Evolutionary conservation across 2,888 invertebrate genomes (phyloP), one percentile per base, ranked within the genome.

Genomic region (Hypsopygia costalis): DNA sequence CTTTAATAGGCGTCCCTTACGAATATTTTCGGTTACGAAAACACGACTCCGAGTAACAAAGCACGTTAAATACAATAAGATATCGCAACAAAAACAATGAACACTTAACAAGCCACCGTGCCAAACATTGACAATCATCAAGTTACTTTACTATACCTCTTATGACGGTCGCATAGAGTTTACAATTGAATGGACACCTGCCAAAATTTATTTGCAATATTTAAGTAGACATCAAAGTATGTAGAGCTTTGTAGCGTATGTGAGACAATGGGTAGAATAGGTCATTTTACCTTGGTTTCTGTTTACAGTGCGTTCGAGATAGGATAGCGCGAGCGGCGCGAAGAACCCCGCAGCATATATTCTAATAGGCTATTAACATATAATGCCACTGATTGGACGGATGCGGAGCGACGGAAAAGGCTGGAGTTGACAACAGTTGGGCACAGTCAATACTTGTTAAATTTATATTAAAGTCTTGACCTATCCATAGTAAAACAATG

Each of bases 311-410:
- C 53, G 50, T 62, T 55, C 33, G 54, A 62, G 72, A 73, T 73
- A 70, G 61, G 61, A 44, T 45, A 57, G 64, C 55, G 62, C 64
- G 60, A 58, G 59, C 57, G 60, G 78, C 69, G 80, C 78, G 79
- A 78, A 78, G 76, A 71, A 68, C 68, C 69, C 64, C 63, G 72
- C 70, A 62, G 74, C 67, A 74, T 78, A 77, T 87, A 87, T 88
- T 88, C 85, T 87, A 89, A 89, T 88, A 80, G 85, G 76, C 81
- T 81, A 88, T 89, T 88, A 87, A 86, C 88, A 89, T 89, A 88
- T 88, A 88, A 88, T 89, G 79, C 80, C 58, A 82, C 90, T 91
- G 91, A 91, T 91, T 91, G 91, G 91, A 86, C 82, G 82, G 81
- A 83, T 86, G 81, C 81, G 79, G 79, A 69, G 73, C 78, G 81